These are phyloP conservation scores for Pimpla rufipes DNA, from an alignment of 2,888 invertebrate species.

Conservation along the genomic window DNA sequence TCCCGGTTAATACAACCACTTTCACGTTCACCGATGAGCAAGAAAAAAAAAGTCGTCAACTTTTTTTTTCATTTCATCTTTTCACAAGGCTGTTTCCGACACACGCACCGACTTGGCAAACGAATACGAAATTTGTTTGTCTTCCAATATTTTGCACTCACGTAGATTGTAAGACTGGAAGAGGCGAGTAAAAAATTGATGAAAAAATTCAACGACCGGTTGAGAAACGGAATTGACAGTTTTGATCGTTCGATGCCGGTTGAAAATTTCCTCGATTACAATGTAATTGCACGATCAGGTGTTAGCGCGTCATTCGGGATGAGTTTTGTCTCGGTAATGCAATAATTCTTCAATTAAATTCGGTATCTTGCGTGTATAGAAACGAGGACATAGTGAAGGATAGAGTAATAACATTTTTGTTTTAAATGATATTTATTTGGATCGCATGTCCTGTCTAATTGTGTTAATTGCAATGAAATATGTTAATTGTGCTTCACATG, in stretches of 20 bases:
- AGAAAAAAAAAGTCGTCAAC: not conserved
- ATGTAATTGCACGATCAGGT: not conserved
- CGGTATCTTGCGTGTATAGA: not conserved
- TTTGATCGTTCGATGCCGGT: not conserved
- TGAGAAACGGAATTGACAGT: not conserved
- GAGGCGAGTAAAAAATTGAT: too few species aligned
- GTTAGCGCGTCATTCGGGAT: not conserved
- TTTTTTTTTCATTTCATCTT: not conserved
- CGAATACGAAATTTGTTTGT: not conserved
- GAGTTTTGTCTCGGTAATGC: not conserved
- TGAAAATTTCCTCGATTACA: not conserved
- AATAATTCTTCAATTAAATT: not conserved
- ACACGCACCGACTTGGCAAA: not conserved
- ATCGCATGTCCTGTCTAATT: not conserved
- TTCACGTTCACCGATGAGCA: not conserved
- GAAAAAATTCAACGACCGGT: not conserved
- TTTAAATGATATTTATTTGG: not conserved
- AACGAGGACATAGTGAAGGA: not conserved
- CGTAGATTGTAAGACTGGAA: not conserved
- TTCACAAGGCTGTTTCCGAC: slow-evolving; percentile 10
- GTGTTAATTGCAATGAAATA: too few species aligned
- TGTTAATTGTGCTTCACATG: too few species aligned
- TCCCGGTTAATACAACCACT: not conserved
- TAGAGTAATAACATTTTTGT: not conserved
- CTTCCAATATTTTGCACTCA: not conserved